Evolutionary conservation across 2,113 vertebrate species (phyloP), one percentile per base, ranked within the genome.

Genomic region (Chloropsis hardwickii): DNA sequence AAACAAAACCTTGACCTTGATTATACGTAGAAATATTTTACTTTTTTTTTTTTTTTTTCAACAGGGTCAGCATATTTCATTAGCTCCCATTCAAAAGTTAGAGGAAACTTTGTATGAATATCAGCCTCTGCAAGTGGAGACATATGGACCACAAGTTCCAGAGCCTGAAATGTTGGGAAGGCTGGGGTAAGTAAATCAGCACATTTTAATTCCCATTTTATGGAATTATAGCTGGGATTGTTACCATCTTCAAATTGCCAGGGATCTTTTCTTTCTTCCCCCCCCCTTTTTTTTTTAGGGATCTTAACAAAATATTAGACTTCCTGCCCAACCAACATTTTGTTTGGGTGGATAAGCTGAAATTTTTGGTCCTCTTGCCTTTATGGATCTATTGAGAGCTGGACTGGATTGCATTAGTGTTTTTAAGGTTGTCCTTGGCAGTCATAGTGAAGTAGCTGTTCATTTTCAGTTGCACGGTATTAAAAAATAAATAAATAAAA

Each of bases 31-130:
- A 77, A 66, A 61, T 45, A 9, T 78, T 48, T 76, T 35, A 18
- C 8, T n/a, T 47, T 40, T 88, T 72, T 37, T n/a, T 15, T 21
- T 56, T 40, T 53, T 69, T 44, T 24, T 44, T 3, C 6, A 78
- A 84, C 92, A 99, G 99, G 97, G 98, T 94, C 99, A 99, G 77
- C 98, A 98, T 10, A 98, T 99, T 97, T 99, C 98, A 60, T 98
- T 99, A 80, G 98, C 98, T 95, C 98, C 99, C 23, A 91, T 99
- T 82, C 97, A 98, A 9, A 98, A 96, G 93, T 90, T 99, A 64
- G 98, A 99, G 77, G 99, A 99, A 95, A 95, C 97, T 53, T 96
- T 99, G 14, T 99, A 99, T 93, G 97, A 97, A 7, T 99, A 99
- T 94, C 98, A 98, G 10, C 98, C 99, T 44, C 94, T 99, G 81